Conservation (phyloP, 1,140 invertebrate species). For the Halyomorpha halys region DNA sequence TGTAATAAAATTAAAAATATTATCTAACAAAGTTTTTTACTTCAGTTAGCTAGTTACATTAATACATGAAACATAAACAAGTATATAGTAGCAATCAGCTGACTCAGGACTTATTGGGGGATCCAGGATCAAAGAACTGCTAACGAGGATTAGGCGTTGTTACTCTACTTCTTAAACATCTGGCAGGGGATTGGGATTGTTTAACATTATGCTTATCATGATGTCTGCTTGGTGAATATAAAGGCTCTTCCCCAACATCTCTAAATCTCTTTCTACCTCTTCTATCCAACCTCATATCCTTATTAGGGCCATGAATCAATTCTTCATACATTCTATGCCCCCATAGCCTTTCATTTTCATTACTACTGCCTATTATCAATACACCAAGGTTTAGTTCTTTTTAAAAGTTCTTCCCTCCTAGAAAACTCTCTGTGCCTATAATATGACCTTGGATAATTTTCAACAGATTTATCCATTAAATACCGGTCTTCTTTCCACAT, state of each 20-base stretch:
- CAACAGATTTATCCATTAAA: background rate
- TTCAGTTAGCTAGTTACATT: too few relatives aligned
- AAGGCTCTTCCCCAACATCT: background rate
- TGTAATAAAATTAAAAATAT: too few relatives aligned
- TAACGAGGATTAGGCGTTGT: background rate
- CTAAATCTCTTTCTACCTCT: background rate
- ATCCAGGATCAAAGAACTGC: background rate
- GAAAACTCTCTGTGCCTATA: background rate
- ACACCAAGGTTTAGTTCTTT: background rate
- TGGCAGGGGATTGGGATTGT: background rate
- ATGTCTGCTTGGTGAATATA: background rate
- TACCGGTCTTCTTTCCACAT: background rate
- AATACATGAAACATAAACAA: too few relatives aligned
- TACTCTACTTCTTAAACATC: background rate
- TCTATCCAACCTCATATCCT: conserved; percentile 1
- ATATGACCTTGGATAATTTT: background rate
- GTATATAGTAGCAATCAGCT: background rate
- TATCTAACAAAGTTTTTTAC: too few relatives aligned
- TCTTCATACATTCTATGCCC: background rate
- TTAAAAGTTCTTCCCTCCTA: background rate
- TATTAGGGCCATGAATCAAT: background rate
- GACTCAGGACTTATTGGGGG: background rate
- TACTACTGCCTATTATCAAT: background rate
- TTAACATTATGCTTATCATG: background rate
- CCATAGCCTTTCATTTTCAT: background rate